phyloP scores from a whole-genome alignment of 2,113 vertebrate species.

The Paradoxurus hermaphroditus region DNA sequence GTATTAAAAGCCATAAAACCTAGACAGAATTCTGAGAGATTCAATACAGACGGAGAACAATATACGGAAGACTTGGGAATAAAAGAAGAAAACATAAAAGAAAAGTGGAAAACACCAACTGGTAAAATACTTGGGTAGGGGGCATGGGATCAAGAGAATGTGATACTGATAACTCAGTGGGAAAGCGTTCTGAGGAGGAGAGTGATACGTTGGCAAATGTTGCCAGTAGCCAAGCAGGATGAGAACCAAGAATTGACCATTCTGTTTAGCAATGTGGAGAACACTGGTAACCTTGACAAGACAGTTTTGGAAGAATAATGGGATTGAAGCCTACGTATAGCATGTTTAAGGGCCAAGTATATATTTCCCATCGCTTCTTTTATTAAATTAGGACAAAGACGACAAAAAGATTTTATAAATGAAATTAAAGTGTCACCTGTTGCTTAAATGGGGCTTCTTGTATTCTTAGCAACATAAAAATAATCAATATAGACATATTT shows the following conservation, averaged over 20 bases:
- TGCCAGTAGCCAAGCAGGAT: no score
- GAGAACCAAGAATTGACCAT: not conserved
- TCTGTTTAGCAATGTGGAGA: not conserved
- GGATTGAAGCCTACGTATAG: not conserved
- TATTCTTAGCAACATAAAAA: not conserved
- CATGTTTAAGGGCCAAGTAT: not conserved
- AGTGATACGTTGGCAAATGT: accelerated
- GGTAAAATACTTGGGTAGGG: not conserved
- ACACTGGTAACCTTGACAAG: not conserved
- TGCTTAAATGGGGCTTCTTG: not conserved
- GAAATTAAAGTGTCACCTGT: not conserved
- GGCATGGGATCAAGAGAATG: not conserved
- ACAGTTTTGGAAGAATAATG: not conserved
- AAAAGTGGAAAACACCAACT: not conserved
- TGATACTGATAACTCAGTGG: not conserved
- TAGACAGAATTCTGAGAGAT: not conserved
- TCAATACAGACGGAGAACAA: not conserved
- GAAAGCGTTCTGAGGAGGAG: not conserved
- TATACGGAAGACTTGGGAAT: not conserved
- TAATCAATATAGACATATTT: not conserved
- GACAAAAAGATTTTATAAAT: not conserved
- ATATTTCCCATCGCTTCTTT: not conserved
- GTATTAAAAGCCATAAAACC: not conserved
- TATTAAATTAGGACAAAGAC: not conserved
- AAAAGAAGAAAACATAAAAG: not conserved